Percentiles rank a stretch among this genome's conserved stretches.
phyloP scores from a whole-genome alignment of 2,888 invertebrate species.

The Eumerus sabulonum region DNA sequence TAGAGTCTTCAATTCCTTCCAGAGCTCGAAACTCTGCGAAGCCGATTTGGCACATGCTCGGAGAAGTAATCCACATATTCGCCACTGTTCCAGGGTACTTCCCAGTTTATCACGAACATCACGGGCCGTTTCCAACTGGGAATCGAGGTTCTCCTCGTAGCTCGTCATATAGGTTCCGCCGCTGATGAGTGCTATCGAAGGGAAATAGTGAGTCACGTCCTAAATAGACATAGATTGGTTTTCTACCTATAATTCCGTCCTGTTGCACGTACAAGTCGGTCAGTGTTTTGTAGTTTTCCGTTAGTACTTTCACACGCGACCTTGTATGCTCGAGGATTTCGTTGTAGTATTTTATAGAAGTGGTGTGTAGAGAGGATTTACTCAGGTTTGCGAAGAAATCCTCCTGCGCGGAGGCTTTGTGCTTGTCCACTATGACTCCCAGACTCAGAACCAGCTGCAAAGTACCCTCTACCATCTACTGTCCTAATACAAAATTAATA shows the following conservation, averaged over 20 bases:
- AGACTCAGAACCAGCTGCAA: slow-evolving; percentile 75
- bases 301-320: slow-evolving; percentile 73
- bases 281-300: slow-evolving; percentile 74
- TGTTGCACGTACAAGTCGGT: slow-evolving; percentile 77
- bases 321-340: slow-evolving; percentile 77
- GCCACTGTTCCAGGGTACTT: slow-evolving; percentile 78
- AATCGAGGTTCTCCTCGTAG: slow-evolving; percentile 76
- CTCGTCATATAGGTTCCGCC: slow-evolving; percentile 77
- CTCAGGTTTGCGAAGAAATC: slow-evolving; percentile 78
- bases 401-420: slow-evolving; percentile 77
- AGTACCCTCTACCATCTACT: neutral
- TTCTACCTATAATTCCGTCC: slow-evolving; percentile 76
- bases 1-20: slow-evolving; percentile 72
- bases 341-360: slow-evolving; percentile 73
- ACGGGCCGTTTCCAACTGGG: slow-evolving; percentile 75
- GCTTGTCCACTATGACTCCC: slow-evolving; percentile 75
- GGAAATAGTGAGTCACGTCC: too few relatives aligned
- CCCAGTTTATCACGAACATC: slow-evolving; percentile 77
- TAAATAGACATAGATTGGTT: neutral
- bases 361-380: slow-evolving; percentile 74
- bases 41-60: slow-evolving; percentile 76
- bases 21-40: slow-evolving; percentile 74
- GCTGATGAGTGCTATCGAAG: slow-evolving; percentile 75
- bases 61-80: slow-evolving; percentile 76
- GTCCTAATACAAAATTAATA: neutral